phyloP scores from a whole-genome alignment of 2,113 vertebrate genomes.

The Poecilia latipinna region DNA sequence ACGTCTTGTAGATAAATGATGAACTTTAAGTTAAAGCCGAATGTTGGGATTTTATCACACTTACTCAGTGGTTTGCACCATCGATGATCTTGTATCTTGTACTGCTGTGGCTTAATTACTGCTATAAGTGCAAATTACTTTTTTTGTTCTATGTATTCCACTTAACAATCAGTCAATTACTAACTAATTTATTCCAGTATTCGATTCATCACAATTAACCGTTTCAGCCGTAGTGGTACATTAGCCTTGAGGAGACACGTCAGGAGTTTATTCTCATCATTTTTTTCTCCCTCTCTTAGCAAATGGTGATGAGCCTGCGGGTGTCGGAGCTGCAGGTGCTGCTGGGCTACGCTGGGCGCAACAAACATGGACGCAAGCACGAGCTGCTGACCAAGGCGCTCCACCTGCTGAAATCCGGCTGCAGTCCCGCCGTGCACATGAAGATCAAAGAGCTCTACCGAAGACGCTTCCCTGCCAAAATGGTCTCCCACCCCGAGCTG shows the following conservation, averaged over 20 bases:
- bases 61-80: neutral
- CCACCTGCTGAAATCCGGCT: slow-evolving; percentile 95
- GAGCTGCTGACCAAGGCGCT: slow-evolving; percentile 98
- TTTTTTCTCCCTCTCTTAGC: slow-evolving; percentile 75
- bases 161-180: too few relatives aligned
- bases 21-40: neutral
- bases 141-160: too few relatives aligned
- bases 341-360: slow-evolving; percentile 96
- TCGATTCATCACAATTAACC: too few relatives aligned
- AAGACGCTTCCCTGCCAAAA: slow-evolving; percentile 95
- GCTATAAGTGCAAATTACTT: too few relatives aligned
- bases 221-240: too few relatives aligned
- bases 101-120: too few relatives aligned
- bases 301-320: slow-evolving; percentile 99
- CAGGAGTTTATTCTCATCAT: neutral
- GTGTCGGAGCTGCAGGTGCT: slow-evolving; percentile 99
- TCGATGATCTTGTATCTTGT: neutral
- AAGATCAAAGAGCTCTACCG: slow-evolving; percentile 99
- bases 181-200: too few relatives aligned
- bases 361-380: slow-evolving; percentile 99
- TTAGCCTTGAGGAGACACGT: neutral
- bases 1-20: too few relatives aligned
- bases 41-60: too few relatives aligned
- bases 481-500: slow-evolving; percentile 92
- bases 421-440: slow-evolving; percentile 97